Evolutionary conservation across 2,113 vertebrate genomes (phyloP), one percentile per base, ranked within the genome.

Genomic region (Lethenteron camtschaticum): DNA sequence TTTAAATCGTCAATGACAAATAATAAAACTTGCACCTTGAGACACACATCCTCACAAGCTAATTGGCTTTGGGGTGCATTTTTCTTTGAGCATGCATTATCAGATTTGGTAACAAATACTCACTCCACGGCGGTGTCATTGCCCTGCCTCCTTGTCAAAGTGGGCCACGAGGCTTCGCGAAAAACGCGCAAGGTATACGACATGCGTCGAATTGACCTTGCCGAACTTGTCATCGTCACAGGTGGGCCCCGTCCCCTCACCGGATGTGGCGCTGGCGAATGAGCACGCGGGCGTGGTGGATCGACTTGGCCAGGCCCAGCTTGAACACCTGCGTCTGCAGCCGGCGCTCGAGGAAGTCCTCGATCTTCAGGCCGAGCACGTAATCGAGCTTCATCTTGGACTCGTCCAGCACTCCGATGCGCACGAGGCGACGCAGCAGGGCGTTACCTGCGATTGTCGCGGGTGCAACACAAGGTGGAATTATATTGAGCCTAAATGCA

Each of bases 381-480:
- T 91, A 90, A 86, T 92, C 88, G 56, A 91, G 83, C 78, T 92
- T 92, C 89, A 91, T 91, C 78, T 92, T 92, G 72, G 86, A 85
- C 78, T 92, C 88, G 2, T 92, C 89, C 69, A 92, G 79, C 76
- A 92, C 88, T 56, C 89, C 89, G 0, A 92, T 89, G 10, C 88
- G 85, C 75, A 92, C 89, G 24, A 92, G 80, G 70, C 88, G 81
- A 57, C 88, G 83, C 73, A 94, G 81, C 73, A 94, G 80, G 24
- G 88, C 89, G 1, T 94, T 94, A 58, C 88, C 88, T 92, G 70
- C 0, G 16, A 8, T 41, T 6, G 18, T 3, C 41, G 11, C 24
- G 7, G 3, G 41, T 41, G 41, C 41, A 41, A 41, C 41, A 41
- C 41, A 41, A 41, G 41, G 41, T 41, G 41, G 41, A 41, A 41